A percentile compares a stretch with the other conserved stretches of the same genome.
phyloP scores from a whole-genome alignment of 2,888 invertebrate species.

The Philonicus albiceps region DNA sequence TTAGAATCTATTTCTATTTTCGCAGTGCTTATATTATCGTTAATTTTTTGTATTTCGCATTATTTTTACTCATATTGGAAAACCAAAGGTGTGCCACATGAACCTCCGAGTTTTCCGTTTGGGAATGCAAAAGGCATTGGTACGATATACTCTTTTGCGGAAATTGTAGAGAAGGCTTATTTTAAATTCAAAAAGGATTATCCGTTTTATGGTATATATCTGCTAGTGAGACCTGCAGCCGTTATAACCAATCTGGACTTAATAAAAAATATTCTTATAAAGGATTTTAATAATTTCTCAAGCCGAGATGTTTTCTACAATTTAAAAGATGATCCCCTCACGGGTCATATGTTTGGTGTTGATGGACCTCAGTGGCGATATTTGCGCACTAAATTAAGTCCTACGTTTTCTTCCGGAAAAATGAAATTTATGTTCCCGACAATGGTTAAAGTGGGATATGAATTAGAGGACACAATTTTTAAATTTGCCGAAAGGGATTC shows the following conservation, averaged over 20 bases:
- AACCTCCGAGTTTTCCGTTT: conserved; percentile 50
- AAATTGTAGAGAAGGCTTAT: conserved; percentile 33
- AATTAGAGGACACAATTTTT: not conserved
- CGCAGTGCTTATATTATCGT: too few species aligned
- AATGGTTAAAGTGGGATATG: conserved; percentile 52
- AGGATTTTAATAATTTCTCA: conserved; percentile 55
- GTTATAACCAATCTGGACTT: conserved; percentile 51
- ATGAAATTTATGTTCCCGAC: conserved; percentile 60
- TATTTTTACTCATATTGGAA: conserved; percentile 50
- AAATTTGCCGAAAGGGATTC: not conserved
- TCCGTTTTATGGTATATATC: conserved; percentile 45
- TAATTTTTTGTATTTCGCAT: too few species aligned
- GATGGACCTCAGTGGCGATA: conserved; percentile 60
- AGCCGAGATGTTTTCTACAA: conserved; percentile 53
- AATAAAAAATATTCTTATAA: conserved; percentile 53
- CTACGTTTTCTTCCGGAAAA: conserved; percentile 62
- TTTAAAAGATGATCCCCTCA: conserved; percentile 54
- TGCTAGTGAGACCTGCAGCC: conserved; percentile 44
- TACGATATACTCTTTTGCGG: not conserved
- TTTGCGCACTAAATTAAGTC: conserved; percentile 58
- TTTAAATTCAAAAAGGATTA: conserved; percentile 40
- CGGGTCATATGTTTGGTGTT: conserved; percentile 53
- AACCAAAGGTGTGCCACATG: conserved; percentile 52
- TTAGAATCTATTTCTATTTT: too few species aligned
- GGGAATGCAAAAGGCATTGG: conserved; percentile 52